Base-by-base conservation (phyloP, 2,113 vertebrate species). In the Scalopus aquaticus region DNA sequence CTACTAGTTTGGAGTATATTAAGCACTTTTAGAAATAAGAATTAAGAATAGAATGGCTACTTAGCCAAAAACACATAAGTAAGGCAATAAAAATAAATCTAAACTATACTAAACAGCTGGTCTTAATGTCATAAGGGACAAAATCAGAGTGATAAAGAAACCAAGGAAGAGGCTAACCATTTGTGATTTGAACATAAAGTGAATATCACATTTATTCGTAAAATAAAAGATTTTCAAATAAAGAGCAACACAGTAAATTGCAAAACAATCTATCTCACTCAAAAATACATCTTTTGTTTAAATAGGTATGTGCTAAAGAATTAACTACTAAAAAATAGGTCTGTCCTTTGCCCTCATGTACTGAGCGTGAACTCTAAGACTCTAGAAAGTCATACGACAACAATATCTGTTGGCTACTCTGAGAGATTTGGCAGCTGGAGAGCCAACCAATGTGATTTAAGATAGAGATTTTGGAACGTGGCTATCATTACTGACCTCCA, bases 181-280 rank as follows among this genome's bases (percentile, higher is more conserved):
- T 73, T 93, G 1, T 64, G 44, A 80, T 78, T 26, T 79, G 65
- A 85, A 9, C 65, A 85, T 35, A 67, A 85, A 64, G 24, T 12
- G 32, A n/a, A 73, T 84, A 89, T 46, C 32, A 67, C 13, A 15
- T 49, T 92, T 92, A 46, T 64, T 88, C 83, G 2, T 82, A 88
- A 90, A 86, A 89, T 58, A 56, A 39, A 65, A 85, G 56, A 67
- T 15, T 90, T 89, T 67, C 58, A 49, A 81, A 82, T 69, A 89
- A 89, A 88, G 54, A 70, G 28, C 39, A 62, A n/a, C 46, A n/a
- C n/a, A 39, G 35, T 39, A 79, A 79, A 79, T 9, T 87, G 22
- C 13, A 85, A 84, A 95, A 54, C 44, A 92, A 64, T 37, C 9
- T 26, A 46, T n/a, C 37, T 72, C n/a, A 93, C 24, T 92, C 69